A percentile compares a stretch with the other conserved stretches of the same genome.
Conservation (phyloP, 2,797 vertebrate species). For the Muscicapa striata region DNA sequence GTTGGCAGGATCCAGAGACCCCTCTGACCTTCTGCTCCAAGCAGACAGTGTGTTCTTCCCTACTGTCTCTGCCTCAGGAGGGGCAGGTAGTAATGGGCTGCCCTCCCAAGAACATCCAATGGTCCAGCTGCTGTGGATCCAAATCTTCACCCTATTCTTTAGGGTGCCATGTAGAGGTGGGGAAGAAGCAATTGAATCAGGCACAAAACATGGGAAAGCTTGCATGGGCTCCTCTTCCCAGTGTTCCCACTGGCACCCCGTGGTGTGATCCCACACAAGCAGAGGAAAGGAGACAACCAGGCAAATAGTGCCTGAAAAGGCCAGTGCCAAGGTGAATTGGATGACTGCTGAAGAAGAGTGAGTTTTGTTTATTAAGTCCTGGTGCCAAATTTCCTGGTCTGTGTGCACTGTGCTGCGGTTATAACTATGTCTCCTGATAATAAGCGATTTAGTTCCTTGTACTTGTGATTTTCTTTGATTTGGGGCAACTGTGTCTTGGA, state of each 20-base stretch:
- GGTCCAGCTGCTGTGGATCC: background rate
- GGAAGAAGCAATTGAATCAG: background rate
- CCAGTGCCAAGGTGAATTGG: background rate
- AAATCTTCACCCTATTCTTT: background rate
- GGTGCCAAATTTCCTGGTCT: background rate
- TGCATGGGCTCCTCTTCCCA: background rate
- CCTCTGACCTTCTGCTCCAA: background rate
- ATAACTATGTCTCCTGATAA: background rate
- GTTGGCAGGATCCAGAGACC: background rate
- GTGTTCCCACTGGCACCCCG: background rate
- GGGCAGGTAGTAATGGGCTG: background rate
- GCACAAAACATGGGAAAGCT: background rate
- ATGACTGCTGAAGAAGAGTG: background rate
- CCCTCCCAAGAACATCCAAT: background rate
- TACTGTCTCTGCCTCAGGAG: rapidly evolving
- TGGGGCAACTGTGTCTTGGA: background rate
- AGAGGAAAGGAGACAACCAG: background rate
- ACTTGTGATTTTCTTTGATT: background rate
- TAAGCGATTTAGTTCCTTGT: background rate
- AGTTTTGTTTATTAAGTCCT: background rate
- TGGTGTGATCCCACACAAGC: rapidly evolving
- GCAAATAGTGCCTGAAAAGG: background rate
- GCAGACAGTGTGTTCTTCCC: background rate
- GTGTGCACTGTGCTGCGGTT: background rate
- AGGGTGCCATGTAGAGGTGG: background rate